Base-by-base conservation (phyloP, 2,888 invertebrate genomes). In the Melieria crassipennis region DNA sequence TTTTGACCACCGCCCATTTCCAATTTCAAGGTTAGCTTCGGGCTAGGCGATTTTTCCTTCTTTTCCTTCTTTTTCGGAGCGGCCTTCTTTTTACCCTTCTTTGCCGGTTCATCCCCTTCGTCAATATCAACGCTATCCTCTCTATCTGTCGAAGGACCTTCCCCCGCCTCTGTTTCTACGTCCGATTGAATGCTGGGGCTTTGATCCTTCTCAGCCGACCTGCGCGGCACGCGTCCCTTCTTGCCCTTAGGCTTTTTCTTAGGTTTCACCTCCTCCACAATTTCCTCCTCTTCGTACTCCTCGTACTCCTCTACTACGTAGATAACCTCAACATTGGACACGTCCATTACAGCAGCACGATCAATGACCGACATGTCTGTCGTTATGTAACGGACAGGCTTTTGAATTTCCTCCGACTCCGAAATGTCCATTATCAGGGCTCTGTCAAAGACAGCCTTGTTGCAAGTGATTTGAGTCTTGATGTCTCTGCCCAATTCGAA, bases 271-370 rank as follows among this genome's bases (percentile, higher is more conserved):
- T 82, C 82, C 67, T 82, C 83, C 73, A 83, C 79, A 50, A 81
- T 82, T 62, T 86, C 83, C 72, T 84, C 81, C 72, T 83, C 83
- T 61, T 84, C 81, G 66, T 82, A 81, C 66, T 86, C 86, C 70
- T 86, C 85, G 73, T 86, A 86, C 72, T 87, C 87, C 73, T 87
- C 87, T 42, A 87, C 86, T 47, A 86, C 84, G 75, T 87, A 87
- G 66, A 87, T 86, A 79, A 87, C 86, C 83, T 87, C 87, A 79
- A 86, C 86, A 79, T 87, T 87, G 55, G 87, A 87, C 65, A 87
- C 84, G 77, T 87, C 87, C 87, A 87, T 87, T 76, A 87, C 87
- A 75, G 85, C 85, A 75, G 87, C 87, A 75, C 86, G 85, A 83
- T 87, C 87, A 73, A 87, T 87, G 69, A 87, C 87, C 69, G 87